Base-by-base conservation (phyloP, 2,888 invertebrate species). In the Thelaira solivaga region DNA sequence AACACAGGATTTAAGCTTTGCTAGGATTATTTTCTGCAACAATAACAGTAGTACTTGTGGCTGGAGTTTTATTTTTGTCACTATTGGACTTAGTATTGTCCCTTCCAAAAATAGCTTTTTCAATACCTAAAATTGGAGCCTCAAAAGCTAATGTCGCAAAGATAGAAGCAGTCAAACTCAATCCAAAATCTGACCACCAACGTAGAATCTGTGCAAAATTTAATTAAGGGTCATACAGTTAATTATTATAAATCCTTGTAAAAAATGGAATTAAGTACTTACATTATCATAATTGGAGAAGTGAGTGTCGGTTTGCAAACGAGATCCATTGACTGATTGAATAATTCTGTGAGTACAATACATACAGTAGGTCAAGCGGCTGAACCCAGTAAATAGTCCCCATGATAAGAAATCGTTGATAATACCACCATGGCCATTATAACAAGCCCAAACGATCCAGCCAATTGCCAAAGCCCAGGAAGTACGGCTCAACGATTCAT, bases 101-200 rank as follows among this genome's bases (percentile, higher is more conserved):
- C 8, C 71, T 69, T 13, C 84, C 83, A 34, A 88, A 87, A 29
- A 88, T 85, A 8, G 88, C 82, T 36, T 89, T 90, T 80, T 90
- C 90, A 51, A 91, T 85, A 34, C 88, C 87, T 51, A 90, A 81
- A 75, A 90, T 86, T 4, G 91, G 91, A 0, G 90, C 86, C 82
- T 91, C 91, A 77, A 91, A 90, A 13, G 89, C 87, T 69, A 91
- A 81, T 2, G 88, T 88, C 80, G 89, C 89, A 61, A 90, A 85
- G 22, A 89, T 84, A 7, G 90, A 88, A 4, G 88, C 65, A 2
- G 86, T 82, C 43, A 90, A 77, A 8, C 88, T 85, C 7, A 89
- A 83, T 26, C 89, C 85, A 59, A 90, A 88, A 83, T 90, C 89
- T 8, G 89, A 88, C 86, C 90, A 89, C 84, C 88, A 90, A 49